Base-by-base conservation (phyloP, 1,140 invertebrate species). In the Stenopsyche tienmushanensis region DNA sequence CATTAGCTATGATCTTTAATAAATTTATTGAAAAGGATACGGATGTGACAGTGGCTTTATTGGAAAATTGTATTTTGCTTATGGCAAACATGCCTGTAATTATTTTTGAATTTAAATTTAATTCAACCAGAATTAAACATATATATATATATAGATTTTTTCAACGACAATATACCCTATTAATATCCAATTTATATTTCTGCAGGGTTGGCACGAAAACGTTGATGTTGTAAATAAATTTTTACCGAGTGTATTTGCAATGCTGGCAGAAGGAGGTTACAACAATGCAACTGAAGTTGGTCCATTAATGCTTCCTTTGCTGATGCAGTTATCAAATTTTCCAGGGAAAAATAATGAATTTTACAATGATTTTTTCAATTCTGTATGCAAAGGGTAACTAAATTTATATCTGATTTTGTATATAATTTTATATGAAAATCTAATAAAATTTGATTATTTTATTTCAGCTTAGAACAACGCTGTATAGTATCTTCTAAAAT, bases 1-100 rank as follows among this genome's bases (percentile, higher is more conserved):
- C 88, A 0, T 76, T 84, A 29, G 82, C 82, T 1, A 74, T 82
- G 42, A 82, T 88, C 21, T 84, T 93, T 63, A 83, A 83, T 39
- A 85, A 82, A 71, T 77, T 94, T 17, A 88, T 90, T 76, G 89
- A 91, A 73, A 81, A 76, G 20, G 90, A 93, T 73, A 84, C 87
- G 8, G 73, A 78, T 15, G 82, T 91, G 13, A 78, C 88, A 29
- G 77, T 83, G 1, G 76, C 82, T 63, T 80, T 92, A 23, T 94
- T 91, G 91, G 88, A 90, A 75, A 83, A 85, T 57, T 76, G 83
- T 68, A 76, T 91, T 8, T 77, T 85, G 45, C 73, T 83, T 17
- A 78, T 87, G 52, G 80, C 83, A 44, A 82, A 79, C 69, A 77
- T 88, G 67, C 73, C 84, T 70, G 87, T 88, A 79, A 78, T 72